These are phyloP conservation scores for Epinephelus fuscoguttatus DNA, from an alignment of 2,113 vertebrate species.

Conservation along the genomic window DNA sequence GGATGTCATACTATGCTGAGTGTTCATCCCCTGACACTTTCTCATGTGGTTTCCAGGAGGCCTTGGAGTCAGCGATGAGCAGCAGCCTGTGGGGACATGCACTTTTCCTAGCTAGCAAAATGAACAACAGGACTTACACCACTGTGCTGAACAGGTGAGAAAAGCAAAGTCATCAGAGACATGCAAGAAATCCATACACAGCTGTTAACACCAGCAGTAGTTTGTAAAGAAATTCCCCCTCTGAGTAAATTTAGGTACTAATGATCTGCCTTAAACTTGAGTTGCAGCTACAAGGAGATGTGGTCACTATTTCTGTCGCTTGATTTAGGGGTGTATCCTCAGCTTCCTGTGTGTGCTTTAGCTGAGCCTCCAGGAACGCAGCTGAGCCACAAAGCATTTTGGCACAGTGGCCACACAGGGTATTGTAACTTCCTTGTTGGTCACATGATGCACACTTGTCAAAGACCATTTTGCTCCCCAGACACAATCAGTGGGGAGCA, in stretches of 20 bases:
- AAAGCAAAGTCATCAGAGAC: conserved; percentile 16
- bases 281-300: neutral
- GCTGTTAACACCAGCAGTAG: neutral
- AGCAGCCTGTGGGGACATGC: conserved; percentile 94
- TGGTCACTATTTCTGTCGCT: neutral
- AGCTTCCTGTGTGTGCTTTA: neutral
- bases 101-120: conserved; percentile 94
- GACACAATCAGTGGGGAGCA: neutral
- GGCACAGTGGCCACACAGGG: neutral
- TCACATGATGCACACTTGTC: neutral
- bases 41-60: conserved; percentile 84
- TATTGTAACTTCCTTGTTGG: neutral
- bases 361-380: neutral
- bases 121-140: conserved; percentile 91
- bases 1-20: neutral
- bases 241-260: conserved; percentile 38
- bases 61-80: conserved; percentile 92
- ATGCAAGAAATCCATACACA: neutral
- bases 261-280: neutral
- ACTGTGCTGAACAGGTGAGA: conserved; percentile 89
- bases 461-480: neutral
- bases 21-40: neutral
- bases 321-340: neutral
- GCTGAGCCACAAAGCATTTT: neutral
- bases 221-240: conserved; percentile 33